Conservation (phyloP, 2,888 invertebrate species). For the Dicycla oo region DNA sequence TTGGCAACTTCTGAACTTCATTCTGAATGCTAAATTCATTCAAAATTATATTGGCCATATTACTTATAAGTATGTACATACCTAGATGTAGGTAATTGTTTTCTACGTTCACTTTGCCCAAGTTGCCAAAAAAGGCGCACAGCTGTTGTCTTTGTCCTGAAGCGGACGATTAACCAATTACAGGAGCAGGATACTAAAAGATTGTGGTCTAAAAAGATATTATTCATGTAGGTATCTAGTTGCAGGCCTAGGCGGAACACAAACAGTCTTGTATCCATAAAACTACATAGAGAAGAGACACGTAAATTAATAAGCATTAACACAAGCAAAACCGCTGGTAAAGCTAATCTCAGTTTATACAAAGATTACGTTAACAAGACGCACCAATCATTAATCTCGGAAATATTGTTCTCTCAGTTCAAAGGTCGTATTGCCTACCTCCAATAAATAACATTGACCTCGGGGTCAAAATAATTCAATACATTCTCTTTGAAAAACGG, state of each 20-base stretch:
- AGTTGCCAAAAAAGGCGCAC: not conserved
- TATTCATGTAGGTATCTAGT: not conserved
- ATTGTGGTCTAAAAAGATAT: not conserved
- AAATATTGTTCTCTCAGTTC: constrained; percentile 67
- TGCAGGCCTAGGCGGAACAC: not conserved
- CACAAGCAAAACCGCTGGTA: constrained; percentile 28
- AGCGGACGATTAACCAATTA: too few species aligned
- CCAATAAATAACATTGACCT: constrained; percentile 78
- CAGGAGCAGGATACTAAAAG: not conserved
- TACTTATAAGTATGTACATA: not conserved
- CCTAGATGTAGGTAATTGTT: not conserved
- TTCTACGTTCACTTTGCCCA: not conserved
- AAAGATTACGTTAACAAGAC: constrained; percentile 61
- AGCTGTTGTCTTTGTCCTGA: not conserved
- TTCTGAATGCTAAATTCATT: too few species aligned
- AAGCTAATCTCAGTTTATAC: constrained; percentile 34
- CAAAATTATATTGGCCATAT: not conserved
- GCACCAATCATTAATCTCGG: constrained; percentile 62
- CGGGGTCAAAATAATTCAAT: constrained; percentile 75
- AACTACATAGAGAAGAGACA: not conserved
- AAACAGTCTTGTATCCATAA: not conserved
- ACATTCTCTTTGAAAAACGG: constrained; percentile 73
- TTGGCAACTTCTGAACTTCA: constrained; percentile 1
- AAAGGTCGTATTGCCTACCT: constrained; percentile 63
- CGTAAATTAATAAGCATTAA: constrained; percentile 21